phyloP scores from a whole-genome alignment of 1,140 invertebrate species.

The Drosophila nigromelanica region DNA sequence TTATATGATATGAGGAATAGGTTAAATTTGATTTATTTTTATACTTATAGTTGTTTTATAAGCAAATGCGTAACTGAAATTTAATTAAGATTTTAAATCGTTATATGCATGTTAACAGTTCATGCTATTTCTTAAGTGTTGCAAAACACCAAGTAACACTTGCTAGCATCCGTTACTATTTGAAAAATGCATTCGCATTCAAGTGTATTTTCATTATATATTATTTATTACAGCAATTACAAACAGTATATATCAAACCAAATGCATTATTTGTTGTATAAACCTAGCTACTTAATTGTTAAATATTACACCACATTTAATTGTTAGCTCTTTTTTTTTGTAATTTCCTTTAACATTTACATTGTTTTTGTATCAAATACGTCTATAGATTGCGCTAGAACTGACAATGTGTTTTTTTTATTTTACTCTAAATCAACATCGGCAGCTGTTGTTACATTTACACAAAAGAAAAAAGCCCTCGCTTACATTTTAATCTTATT shows the following conservation, averaged over 20 bases:
- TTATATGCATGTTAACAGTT: too few relatives aligned
- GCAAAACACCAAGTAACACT: background rate
- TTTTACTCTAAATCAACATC: constrained; percentile 22
- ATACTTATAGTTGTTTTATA: too few relatives aligned
- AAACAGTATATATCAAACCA: constrained; percentile 36
- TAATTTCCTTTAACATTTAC: background rate
- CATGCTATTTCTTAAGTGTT: background rate
- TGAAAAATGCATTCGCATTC: background rate
- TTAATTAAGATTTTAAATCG: too few relatives aligned
- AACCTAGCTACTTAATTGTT: constrained; percentile 42
- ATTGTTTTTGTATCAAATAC: constrained; percentile 20
- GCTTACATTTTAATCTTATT: constrained; percentile 61
- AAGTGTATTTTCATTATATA: constrained; percentile 2
- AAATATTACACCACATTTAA: constrained; percentile 49
- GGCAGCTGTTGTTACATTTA: constrained; percentile 28
- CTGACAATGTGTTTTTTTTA: constrained; percentile 2
- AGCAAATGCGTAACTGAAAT: too few relatives aligned
- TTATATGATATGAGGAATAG: too few relatives aligned
- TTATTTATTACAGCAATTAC: constrained; percentile 49
- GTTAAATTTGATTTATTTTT: too few relatives aligned
- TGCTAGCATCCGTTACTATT: background rate
- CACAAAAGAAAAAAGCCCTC: constrained; percentile 20
- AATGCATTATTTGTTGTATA: constrained; percentile 38
- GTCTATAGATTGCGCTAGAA: constrained; percentile 24
- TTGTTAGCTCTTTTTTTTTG: constrained; percentile 8